These are phyloP conservation scores for Eupithecia vulgata DNA, from an alignment of 2,888 invertebrate genomes.

Conservation along the genomic window DNA sequence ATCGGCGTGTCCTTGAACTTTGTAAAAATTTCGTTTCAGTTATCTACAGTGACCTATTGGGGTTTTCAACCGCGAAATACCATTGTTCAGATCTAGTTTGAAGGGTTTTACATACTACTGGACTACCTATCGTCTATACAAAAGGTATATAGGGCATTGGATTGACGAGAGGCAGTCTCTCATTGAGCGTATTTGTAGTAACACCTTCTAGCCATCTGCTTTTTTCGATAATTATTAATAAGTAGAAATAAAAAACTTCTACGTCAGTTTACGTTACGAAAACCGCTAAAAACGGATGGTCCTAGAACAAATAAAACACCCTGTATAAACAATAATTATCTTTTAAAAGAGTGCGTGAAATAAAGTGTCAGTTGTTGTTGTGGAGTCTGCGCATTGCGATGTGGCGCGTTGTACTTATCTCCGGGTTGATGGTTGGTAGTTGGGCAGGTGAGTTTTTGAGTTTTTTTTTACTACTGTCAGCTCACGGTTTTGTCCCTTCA, in stretches of 20 bases:
- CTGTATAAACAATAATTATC: conserved; percentile 5
- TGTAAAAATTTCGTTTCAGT: too few species aligned
- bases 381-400: not conserved
- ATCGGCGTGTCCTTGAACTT: too few species aligned
- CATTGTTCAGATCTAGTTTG: not conserved
- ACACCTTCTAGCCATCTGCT: not conserved
- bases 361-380: not conserved
- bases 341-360: not conserved
- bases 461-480: not conserved
- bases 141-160: not conserved
- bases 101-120: too few species aligned
- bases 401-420: not conserved
- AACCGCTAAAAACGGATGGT: not conserved
- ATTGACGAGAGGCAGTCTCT: not conserved
- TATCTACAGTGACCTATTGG: too few species aligned
- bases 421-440: not conserved
- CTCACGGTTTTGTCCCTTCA: too few species aligned
- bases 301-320: not conserved
- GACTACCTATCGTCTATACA: too few species aligned
- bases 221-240: not conserved
- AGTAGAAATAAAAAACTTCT: not conserved
- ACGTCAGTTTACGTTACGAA: not conserved
- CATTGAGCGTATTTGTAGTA: not conserved
- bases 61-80: too few species aligned
- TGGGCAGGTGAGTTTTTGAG: conserved; percentile 1